Evolutionary conservation across 2,113 vertebrate species (phyloP).

Genomic region (Lichenostomus cassidix): DNA sequence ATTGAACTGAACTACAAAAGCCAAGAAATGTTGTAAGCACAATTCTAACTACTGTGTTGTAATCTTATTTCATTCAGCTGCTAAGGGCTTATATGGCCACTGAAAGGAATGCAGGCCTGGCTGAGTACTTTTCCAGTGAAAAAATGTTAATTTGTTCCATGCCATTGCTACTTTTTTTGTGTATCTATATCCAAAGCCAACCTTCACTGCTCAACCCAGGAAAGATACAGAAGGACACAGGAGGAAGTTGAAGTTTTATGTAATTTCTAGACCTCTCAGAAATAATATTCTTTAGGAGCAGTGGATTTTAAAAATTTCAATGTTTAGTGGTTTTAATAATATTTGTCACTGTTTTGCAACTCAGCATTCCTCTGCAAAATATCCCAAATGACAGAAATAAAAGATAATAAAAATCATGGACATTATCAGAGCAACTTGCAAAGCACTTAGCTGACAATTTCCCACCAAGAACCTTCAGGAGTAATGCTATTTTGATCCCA

Average conservation of each 20-base stretch:
- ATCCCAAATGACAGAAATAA: background rate
- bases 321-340: background rate
- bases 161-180: background rate
- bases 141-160: background rate
- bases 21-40: slow-evolving; percentile 12
- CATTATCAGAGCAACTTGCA: background rate
- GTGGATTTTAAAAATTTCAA: background rate
- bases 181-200: background rate
- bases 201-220: background rate
- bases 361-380: background rate
- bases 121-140: background rate
- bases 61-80: slow-evolving; percentile 27
- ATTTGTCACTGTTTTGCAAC: background rate
- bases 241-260: background rate
- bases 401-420: background rate
- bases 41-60: slow-evolving; percentile 5
- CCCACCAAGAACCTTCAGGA: background rate
- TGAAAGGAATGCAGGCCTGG: background rate
- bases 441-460: background rate
- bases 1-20: slow-evolving; percentile 5
- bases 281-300: background rate
- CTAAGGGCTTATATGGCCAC: background rate
- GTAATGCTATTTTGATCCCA: background rate
- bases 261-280: background rate
- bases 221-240: background rate